phyloP scores from a whole-genome alignment of 2,888 invertebrate species.

The Pseudoips prasinana region DNA sequence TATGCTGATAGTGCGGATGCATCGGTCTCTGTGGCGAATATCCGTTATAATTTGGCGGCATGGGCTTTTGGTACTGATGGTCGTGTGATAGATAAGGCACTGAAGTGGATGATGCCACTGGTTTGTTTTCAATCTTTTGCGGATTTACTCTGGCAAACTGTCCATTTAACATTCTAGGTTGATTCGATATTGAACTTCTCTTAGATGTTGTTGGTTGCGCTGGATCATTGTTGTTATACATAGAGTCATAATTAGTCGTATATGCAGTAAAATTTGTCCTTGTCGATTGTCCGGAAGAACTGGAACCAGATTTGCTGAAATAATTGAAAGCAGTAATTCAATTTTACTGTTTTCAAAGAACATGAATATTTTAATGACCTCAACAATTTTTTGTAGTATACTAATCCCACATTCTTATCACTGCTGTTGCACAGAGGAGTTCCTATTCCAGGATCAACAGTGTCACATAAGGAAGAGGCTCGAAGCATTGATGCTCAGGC shows the following conservation, averaged over 20 bases:
- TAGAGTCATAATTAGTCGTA: conserved; percentile 71
- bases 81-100: conserved; percentile 70
- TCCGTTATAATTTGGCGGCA: conserved; percentile 57
- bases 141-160: conserved; percentile 61
- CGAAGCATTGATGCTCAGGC: too few species aligned
- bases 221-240: conserved; percentile 70
- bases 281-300: conserved; percentile 75
- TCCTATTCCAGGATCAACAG: too few species aligned
- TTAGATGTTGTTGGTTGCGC: conserved; percentile 59
- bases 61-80: conserved; percentile 73
- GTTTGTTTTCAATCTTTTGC: conserved; percentile 55
- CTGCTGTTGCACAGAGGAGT: background rate
- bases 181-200: conserved; percentile 61
- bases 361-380: too few species aligned
- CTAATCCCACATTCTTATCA: too few species aligned
- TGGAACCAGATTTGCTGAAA: conserved; percentile 78
- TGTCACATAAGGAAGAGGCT: too few species aligned
- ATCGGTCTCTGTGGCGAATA: conserved; percentile 66
- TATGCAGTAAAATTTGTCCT: conserved; percentile 73
- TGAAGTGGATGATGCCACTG: conserved; percentile 41
- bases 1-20: conserved; percentile 65
- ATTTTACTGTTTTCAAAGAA: conserved; percentile 5
- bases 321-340: conserved; percentile 14
- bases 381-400: too few species aligned
- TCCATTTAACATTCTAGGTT: conserved; percentile 63